Evolutionary conservation across 2,113 vertebrate genomes (phyloP).

Genomic region (Haemorhous mexicanus): DNA sequence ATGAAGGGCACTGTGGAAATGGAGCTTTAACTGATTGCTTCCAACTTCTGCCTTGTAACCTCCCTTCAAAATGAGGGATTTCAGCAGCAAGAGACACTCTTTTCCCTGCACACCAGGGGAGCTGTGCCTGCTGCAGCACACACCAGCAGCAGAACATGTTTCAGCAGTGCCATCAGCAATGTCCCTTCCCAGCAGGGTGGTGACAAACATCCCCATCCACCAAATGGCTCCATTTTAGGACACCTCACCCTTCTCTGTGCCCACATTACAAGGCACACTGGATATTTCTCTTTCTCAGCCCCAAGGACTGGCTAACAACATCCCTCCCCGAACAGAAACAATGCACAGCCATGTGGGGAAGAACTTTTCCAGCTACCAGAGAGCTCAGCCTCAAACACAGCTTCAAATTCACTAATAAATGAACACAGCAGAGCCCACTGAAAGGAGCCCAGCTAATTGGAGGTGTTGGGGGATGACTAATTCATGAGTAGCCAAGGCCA

Average conservation of each 20-base stretch:
- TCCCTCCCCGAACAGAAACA: background rate
- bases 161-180: background rate
- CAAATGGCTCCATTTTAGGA: background rate
- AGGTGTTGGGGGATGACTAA: background rate
- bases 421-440: background rate
- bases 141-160: accelerated
- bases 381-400: background rate
- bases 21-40: constrained; percentile 6
- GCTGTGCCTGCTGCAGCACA: background rate
- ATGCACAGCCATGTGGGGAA: accelerated
- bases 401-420: background rate
- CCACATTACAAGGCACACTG: background rate
- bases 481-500: background rate
- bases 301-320: accelerated
- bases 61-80: background rate
- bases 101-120: background rate
- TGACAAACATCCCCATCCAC: background rate
- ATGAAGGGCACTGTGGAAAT: constrained; percentile 15
- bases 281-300: background rate
- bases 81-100: background rate
- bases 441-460: background rate
- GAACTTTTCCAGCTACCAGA: background rate
- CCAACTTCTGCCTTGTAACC: background rate
- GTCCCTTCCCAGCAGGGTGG: background rate
- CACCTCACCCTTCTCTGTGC: background rate